phyloP scores from a whole-genome alignment of 2,797 vertebrate species.

The Gymnoscopelus braueri region DNA sequence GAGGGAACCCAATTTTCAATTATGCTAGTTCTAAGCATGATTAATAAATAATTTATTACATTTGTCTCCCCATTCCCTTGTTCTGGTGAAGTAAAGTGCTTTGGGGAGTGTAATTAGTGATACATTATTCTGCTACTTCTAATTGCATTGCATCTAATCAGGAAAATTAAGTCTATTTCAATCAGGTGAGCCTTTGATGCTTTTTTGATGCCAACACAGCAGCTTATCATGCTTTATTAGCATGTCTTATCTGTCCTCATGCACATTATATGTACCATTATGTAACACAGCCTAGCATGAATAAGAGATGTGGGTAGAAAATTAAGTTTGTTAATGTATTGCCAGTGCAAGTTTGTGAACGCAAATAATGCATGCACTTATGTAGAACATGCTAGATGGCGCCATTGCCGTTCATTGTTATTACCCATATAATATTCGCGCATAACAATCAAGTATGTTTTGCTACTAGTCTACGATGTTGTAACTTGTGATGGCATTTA shows the following conservation, averaged over 20 bases:
- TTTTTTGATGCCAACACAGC: background rate
- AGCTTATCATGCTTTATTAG: background rate
- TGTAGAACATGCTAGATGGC: slow-evolving; percentile 44
- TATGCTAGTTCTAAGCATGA: slow-evolving; percentile 27
- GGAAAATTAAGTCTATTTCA: slow-evolving; percentile 31
- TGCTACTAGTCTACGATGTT: background rate
- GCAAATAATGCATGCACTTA: slow-evolving; percentile 6
- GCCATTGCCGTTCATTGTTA: slow-evolving; percentile 13
- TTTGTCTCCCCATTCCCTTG: slow-evolving; percentile 17
- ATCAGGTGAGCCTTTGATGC: slow-evolving; percentile 19
- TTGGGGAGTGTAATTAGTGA: slow-evolving; percentile 30
- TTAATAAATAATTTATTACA: slow-evolving; percentile 57
- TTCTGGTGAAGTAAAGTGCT: slow-evolving; percentile 23
- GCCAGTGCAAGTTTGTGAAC: background rate
- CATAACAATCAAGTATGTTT: background rate
- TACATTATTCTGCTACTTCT: slow-evolving; percentile 42
- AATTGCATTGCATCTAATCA: slow-evolving; percentile 33
- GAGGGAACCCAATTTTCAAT: slow-evolving; percentile 40
- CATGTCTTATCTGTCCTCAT: too few species aligned
- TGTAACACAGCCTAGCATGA: too few species aligned
- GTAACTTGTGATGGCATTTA: slow-evolving; percentile 55
- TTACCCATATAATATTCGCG: background rate
- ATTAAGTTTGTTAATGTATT: background rate
- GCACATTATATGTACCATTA: too few species aligned
- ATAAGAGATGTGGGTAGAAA: too few species aligned